Base-by-base conservation (phyloP, 2,113 vertebrate genomes). In the Mastomys coucha region DNA sequence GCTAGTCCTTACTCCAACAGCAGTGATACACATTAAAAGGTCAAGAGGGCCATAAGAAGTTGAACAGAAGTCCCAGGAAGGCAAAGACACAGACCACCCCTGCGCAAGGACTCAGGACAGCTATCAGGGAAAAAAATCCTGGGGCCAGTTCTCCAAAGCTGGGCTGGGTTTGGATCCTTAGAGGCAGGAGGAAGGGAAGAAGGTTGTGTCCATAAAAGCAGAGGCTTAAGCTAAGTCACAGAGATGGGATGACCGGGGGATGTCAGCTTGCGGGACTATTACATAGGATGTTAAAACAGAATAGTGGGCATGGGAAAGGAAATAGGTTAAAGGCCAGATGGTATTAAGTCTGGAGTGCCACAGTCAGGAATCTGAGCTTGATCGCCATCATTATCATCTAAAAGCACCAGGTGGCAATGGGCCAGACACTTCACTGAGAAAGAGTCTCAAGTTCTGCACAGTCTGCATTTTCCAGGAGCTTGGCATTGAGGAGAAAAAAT, bases 401-500 rank as follows among this genome's bases (percentile, higher is more conserved):
- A 96, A 95, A 95, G 92, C 86, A 86, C 39, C 72, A 58, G 45
- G 81, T 91, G 93, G 96, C 97, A 78, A 70, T 0, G 56, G 76
- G 95, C 91, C 97, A 94, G n/a, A 73, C 81, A 4, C 91, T 90
- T 96, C 84, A 91, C 45, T 14, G 81, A 84, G 67, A 73, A 70
- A 51, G 28, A 70, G 49, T 77, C 78, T 87, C 88, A 53, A 20
- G 51, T 72, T 91, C 85, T 89, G 91, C 91, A 45, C 28, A 70
- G 56, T 91, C 88, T 75, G 73, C 91, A 96, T 95, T 94, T 93
- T 20, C 84, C n/a, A 31, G 76, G 60, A 89, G 49, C 72, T 93
- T 91, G 69, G 73, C 91, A 86, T 96, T 92, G 69, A 67, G 82
- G 89, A 96, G 77, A 78, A 56, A 96, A 19, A 86, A 94, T 91